Conservation (phyloP, 2,113 vertebrate species). For the Rhinolophus sinicus region DNA sequence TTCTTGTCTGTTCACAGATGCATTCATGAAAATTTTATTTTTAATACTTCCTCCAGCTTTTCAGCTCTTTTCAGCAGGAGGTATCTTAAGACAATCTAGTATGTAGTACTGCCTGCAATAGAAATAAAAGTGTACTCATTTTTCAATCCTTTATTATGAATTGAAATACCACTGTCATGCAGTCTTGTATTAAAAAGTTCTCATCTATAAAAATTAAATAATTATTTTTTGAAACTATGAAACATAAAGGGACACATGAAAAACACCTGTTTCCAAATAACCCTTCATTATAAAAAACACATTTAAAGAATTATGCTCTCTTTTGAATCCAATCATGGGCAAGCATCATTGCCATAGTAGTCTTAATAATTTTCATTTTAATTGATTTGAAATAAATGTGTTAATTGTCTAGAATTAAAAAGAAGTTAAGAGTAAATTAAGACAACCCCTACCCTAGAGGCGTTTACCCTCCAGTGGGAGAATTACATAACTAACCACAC, state of each 20-base stretch:
- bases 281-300: not conserved
- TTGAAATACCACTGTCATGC: not conserved
- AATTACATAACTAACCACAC: not conserved
- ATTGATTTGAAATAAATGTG: not conserved
- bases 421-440: too few relatives aligned
- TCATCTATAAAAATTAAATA: not conserved
- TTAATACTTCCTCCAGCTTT: not conserved
- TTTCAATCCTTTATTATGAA: not conserved
- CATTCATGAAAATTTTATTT: not conserved
- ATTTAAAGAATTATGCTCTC: not conserved
- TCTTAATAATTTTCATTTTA: not conserved
- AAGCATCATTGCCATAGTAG: not conserved
- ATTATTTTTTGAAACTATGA: not conserved
- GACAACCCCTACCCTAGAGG: not conserved
- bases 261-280: not conserved
- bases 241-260: not conserved
- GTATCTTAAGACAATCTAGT: not conserved
- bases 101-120: not conserved
- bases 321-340: not conserved
- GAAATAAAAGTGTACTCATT: not conserved
- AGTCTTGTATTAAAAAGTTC: not conserved
- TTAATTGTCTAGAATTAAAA: not conserved
- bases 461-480: not conserved
- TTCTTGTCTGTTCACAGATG: not conserved
- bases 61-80: not conserved